phyloP scores from a whole-genome alignment of 2,113 vertebrate genomes.

The Patagioenas fasciata region DNA sequence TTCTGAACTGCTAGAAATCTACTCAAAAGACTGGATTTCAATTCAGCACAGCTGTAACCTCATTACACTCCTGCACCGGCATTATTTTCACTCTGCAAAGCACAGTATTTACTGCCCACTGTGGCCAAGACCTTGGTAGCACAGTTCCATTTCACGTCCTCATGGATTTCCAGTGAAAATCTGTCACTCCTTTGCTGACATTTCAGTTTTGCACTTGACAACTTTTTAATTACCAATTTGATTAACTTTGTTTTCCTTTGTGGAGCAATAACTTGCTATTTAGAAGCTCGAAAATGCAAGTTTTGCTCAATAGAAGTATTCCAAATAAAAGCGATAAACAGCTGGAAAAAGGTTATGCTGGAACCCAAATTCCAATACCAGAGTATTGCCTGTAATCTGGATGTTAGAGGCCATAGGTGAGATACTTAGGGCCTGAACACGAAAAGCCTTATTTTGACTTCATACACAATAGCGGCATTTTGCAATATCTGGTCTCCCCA shows the following conservation, averaged over 20 bases:
- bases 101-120: neutral
- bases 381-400: neutral
- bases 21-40: neutral
- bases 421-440: neutral
- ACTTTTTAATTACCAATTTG: neutral
- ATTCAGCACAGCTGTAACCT: neutral
- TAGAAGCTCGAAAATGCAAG: neutral
- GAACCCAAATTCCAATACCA: neutral
- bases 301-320: neutral
- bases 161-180: neutral
- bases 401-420: neutral
- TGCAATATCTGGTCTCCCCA: rapidly evolving
- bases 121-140: neutral
- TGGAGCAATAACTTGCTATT: neutral
- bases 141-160: neutral
- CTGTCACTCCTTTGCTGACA: neutral
- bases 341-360: neutral
- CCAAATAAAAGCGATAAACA: neutral
- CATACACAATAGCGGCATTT: neutral
- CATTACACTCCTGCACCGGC: neutral
- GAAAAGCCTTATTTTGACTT: neutral
- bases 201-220: neutral
- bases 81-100: neutral
- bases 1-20: neutral
- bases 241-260: neutral